Conservation (phyloP, 2,113 vertebrate species). For the Ochotona curzoniae region DNA sequence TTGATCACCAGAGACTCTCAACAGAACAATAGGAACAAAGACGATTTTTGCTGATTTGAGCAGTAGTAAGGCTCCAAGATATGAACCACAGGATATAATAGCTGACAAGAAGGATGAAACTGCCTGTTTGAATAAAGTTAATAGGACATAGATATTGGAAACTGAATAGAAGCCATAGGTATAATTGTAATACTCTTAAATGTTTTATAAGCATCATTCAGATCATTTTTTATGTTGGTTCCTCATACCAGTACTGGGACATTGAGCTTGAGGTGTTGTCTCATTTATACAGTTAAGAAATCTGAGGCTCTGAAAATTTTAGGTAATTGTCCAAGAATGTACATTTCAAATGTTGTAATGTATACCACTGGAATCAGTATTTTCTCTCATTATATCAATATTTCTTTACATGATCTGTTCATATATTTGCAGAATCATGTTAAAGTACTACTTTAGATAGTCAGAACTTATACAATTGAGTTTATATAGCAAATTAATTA, state of each 20-base stretch:
- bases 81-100: neutral
- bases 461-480: neutral
- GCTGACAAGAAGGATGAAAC: neutral
- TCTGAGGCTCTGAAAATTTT: neutral
- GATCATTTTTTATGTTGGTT: neutral
- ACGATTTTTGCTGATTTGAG: neutral
- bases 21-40: conserved; percentile 20
- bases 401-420: neutral
- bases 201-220: conserved; percentile 15
- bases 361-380: neutral
- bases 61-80: neutral
- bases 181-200: neutral
- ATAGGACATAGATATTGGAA: conserved; percentile 29
- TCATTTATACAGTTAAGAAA: neutral
- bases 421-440: neutral
- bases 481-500: conserved; percentile 11
- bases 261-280: neutral
- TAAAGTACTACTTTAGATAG: neutral
- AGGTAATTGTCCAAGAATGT: neutral
- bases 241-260: neutral
- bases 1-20: neutral
- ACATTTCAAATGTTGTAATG: neutral
- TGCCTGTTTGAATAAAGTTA: neutral
- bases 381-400: neutral
- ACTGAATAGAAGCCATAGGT: neutral